Conservation (phyloP, 2,797 vertebrate genomes). For the Myotis daubentonii region DNA sequence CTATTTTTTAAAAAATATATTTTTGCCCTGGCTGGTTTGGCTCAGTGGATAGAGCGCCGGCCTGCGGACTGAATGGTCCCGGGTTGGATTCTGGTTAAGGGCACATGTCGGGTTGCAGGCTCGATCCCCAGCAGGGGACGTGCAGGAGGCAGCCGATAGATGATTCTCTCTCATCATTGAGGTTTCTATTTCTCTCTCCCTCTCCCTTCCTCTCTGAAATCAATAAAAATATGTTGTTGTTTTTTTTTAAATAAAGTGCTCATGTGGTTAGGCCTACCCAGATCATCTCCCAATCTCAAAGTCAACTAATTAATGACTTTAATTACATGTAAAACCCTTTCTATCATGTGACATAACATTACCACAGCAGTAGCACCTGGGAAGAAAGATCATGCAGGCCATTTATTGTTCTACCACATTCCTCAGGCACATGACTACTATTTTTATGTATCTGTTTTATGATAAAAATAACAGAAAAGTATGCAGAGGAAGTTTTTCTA, state of each 20-base stretch:
- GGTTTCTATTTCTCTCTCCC: too few relatives aligned
- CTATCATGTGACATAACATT: neutral
- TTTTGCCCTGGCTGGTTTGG: too few relatives aligned
- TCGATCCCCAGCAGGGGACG: too few relatives aligned
- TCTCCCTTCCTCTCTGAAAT: too few relatives aligned
- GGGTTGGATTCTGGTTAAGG: too few relatives aligned
- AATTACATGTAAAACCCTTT: neutral
- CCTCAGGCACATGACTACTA: neutral
- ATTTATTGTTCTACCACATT: neutral
- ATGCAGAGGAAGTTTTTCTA: neutral
- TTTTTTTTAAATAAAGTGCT: neutral
- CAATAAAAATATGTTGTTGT: too few relatives aligned
- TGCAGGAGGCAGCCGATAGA: too few relatives aligned
- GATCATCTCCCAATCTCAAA: neutral
- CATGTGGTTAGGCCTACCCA: neutral
- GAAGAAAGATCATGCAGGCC: neutral
- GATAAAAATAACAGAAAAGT: conserved; percentile 47
- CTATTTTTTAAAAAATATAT: neutral
- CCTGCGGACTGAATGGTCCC: too few relatives aligned
- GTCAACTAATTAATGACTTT: neutral
- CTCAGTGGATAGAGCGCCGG: too few relatives aligned
- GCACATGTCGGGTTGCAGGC: too few relatives aligned
- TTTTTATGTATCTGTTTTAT: neutral
- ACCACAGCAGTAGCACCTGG: neutral
- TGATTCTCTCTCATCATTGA: too few relatives aligned